Evolutionary conservation across 2,797 vertebrate genomes (phyloP).

Genomic region (Myripristis jacobus): DNA sequence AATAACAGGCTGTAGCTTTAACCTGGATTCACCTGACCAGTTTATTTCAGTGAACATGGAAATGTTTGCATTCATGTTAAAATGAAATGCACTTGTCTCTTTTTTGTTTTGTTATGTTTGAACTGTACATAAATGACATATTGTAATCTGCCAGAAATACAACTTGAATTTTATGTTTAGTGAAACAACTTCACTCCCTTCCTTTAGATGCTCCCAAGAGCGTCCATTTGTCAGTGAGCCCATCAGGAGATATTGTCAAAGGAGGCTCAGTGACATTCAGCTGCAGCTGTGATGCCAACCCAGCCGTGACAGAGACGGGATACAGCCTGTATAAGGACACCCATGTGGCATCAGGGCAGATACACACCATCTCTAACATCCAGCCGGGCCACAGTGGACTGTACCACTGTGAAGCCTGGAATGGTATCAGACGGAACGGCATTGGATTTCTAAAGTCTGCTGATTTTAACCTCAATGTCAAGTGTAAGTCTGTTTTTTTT

Average conservation of each 20-base stretch:
- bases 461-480: constrained; percentile 50
- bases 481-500: constrained; percentile 64
- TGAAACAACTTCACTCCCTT: background rate
- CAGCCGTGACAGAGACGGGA: constrained; percentile 40
- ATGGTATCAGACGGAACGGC: constrained; percentile 50
- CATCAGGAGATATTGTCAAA: constrained; percentile 16
- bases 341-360: constrained; percentile 33
- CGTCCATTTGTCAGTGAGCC: constrained; percentile 55
- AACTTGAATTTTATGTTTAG: background rate
- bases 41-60: background rate
- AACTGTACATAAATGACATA: too few species aligned
- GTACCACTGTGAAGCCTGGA: constrained; percentile 70
- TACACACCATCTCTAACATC: constrained; percentile 48
- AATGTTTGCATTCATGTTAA: background rate
- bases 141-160: too few species aligned
- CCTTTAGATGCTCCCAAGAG: constrained; percentile 56
- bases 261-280: constrained; percentile 49
- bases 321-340: constrained; percentile 63
- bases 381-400: constrained; percentile 60
- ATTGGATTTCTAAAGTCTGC: constrained; percentile 34
- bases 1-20: background rate
- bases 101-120: too few species aligned
- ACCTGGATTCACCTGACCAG: background rate
- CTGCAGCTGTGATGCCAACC: constrained; percentile 70
- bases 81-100: background rate